phyloP scores from a whole-genome alignment of 2,113 vertebrate species.

The Bubo scandiacus region DNA sequence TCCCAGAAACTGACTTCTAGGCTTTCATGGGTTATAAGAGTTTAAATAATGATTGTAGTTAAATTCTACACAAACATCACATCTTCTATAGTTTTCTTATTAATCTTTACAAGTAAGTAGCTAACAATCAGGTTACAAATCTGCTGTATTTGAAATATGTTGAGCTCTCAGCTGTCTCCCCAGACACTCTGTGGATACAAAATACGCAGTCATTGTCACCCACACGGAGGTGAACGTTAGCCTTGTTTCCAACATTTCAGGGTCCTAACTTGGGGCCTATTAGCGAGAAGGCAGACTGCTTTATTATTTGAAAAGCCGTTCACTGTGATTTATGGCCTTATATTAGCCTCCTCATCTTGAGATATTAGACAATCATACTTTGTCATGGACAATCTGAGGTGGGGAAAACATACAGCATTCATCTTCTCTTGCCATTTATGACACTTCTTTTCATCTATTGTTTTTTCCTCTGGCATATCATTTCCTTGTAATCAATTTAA shows the following conservation, averaged over 20 bases:
- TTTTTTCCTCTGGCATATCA: constrained; percentile 52
- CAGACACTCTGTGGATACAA: not conserved
- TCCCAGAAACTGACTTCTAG: not conserved
- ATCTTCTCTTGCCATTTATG: constrained; percentile 47
- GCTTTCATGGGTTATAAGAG: accelerated
- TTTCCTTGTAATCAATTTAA: constrained; percentile 66
- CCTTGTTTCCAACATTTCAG: not conserved
- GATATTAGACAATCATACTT: constrained; percentile 67
- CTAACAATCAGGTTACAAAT: not conserved
- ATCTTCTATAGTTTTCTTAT: not conserved
- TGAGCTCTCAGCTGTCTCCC: not conserved
- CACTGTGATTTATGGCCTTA: constrained; percentile 58
- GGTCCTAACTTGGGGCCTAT: not conserved
- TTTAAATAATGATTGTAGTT: not conserved
- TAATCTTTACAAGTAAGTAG: not conserved
- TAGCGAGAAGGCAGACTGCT: not conserved
- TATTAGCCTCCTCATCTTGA: constrained; percentile 49
- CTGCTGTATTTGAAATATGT: not conserved
- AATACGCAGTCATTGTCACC: not conserved
- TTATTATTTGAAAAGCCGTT: constrained; percentile 51
- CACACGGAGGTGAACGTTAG: not conserved
- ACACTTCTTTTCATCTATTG: constrained; percentile 46
- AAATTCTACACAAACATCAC: not conserved
- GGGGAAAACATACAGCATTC: constrained; percentile 55
- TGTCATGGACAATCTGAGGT: constrained; percentile 14